Base-by-base conservation (phyloP, 2,888 invertebrate species). In the Cantharis nigra region DNA sequence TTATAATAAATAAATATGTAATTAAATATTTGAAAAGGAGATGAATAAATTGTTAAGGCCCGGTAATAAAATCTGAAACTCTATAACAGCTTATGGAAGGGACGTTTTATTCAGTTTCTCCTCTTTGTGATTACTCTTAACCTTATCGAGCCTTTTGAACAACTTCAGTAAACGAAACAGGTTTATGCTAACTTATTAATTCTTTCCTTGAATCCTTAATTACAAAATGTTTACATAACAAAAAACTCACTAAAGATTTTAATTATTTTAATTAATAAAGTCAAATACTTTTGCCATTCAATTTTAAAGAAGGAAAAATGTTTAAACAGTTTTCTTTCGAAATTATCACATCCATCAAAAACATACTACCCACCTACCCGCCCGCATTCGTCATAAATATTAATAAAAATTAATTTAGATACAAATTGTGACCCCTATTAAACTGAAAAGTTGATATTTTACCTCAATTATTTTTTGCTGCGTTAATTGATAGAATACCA, bases 61-160 rank as follows among this genome's bases (percentile, higher is more conserved):
- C 70, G 72, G 69, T 65, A 72, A 64, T 67, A 73, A 72, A 78
- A 75, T 75, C 78, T 70, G 78, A 78, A 78, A 78, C 72, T 73
- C 78, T 67, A 75, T 75, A 75, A 72, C 49, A 49, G 49, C 75
- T 75, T 78, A 78, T 78, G 74, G 64, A 78, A 78, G 78, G 78
- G 75, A 72, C 75, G 78, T 78, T 78, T 78, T 78, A 78, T 78
- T 78, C 70, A 72, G 73, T 78, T 78, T 75, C 72, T 78, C 75
- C 75, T 78, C 78, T 78, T 78, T 78, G 75, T 75, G 71, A 75
- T 78, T 72, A 70, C 78, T 78, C 69, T 75, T 78, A 78, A 78
- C 78, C 78, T 78, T 78, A 78, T 75, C 78, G 75, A 75, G 70
- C 70, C 23, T 72, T 75, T 64, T 28, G 75, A 72, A 75, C 75